Evolutionary conservation across 2,888 invertebrate species (phyloP).

Genomic region (Brassicogethes aeneus): DNA sequence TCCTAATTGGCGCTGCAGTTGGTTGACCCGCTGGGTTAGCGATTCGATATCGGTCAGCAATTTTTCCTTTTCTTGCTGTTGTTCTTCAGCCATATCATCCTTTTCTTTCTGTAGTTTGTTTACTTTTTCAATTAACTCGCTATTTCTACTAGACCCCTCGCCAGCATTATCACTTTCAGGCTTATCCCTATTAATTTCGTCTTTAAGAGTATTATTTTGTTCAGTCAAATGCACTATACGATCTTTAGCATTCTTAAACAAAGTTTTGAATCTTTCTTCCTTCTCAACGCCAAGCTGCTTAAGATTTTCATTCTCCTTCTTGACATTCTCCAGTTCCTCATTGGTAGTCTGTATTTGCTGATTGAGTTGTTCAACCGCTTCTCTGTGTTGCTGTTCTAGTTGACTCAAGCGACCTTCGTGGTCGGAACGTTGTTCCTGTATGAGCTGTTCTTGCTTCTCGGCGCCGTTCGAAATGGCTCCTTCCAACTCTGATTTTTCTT

Average conservation of each 20-base stretch:
- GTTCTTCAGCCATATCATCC: slow-evolving; percentile 48
- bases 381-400: slow-evolving; percentile 40
- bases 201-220: slow-evolving; percentile 51
- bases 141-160: slow-evolving; percentile 28
- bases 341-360: slow-evolving; percentile 38
- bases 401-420: slow-evolving; percentile 37
- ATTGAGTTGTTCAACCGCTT: slow-evolving; percentile 41
- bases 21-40: slow-evolving; percentile 51
- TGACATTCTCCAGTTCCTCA: slow-evolving; percentile 47
- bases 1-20: slow-evolving; percentile 45
- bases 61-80: slow-evolving; percentile 60
- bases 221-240: slow-evolving; percentile 66
- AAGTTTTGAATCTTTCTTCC: slow-evolving; percentile 42
- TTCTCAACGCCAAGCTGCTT: slow-evolving; percentile 39
- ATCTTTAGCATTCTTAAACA: slow-evolving; percentile 65
- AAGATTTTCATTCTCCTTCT: slow-evolving; percentile 42
- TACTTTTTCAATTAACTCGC: slow-evolving; percentile 48
- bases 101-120: slow-evolving; percentile 59
- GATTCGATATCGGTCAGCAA: slow-evolving; percentile 60
- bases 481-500: slow-evolving; percentile 46
- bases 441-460: slow-evolving; percentile 41
- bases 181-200: slow-evolving; percentile 41
- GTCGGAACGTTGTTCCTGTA: slow-evolving; percentile 43
- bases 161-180: slow-evolving; percentile 41
- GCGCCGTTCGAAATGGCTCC: slow-evolving; percentile 31